Percentiles rank a stretch among this genome's conserved stretches.
These are phyloP conservation scores for Cetoscarus ocellatus DNA, from an alignment of 2,797 vertebrate species.

Conservation along the genomic window DNA sequence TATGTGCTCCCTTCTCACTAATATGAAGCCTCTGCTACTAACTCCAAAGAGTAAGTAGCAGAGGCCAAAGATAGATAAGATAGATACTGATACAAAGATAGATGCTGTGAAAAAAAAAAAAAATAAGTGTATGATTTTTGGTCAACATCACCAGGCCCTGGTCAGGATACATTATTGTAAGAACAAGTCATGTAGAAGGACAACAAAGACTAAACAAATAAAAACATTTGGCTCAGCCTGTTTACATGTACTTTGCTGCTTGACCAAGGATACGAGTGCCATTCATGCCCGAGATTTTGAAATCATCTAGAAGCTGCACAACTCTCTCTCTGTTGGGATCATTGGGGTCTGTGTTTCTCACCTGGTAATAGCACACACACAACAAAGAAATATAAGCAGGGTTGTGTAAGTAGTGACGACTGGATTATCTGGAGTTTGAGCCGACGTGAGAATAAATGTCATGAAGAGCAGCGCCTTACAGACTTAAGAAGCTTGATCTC, in stretches of 20 bases:
- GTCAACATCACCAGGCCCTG: too few species aligned
- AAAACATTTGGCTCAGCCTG: neutral
- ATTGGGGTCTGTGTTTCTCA: slow-evolving; percentile 92
- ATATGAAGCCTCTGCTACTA: too few species aligned
- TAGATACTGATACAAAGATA: too few species aligned
- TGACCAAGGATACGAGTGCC: slow-evolving; percentile 94
- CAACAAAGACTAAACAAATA: neutral
- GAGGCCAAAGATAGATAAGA: too few species aligned
- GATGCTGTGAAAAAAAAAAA: too few species aligned
- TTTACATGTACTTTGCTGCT: neutral
- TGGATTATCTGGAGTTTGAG: neutral
- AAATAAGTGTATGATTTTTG: too few species aligned
- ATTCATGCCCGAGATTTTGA: slow-evolving; percentile 97
- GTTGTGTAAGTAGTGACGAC: neutral
- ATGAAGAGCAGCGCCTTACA: slow-evolving; percentile 80
- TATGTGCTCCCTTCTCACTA: too few species aligned
- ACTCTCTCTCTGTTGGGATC: slow-evolving; percentile 95
- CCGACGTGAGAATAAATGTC: neutral
- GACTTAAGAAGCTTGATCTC: slow-evolving; percentile 96
- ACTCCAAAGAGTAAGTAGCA: too few species aligned
- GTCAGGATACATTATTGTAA: too few species aligned
- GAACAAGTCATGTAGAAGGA: neutral
- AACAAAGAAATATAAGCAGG: slow-evolving; percentile 11
- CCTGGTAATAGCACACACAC: slow-evolving; percentile 75
- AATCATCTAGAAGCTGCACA: slow-evolving; percentile 97